A percentile compares a stretch with the other conserved stretches of the same genome.
These are phyloP conservation scores for Nomada hirtipes DNA, from an alignment of 2,888 invertebrate species.

Conservation along the genomic window DNA sequence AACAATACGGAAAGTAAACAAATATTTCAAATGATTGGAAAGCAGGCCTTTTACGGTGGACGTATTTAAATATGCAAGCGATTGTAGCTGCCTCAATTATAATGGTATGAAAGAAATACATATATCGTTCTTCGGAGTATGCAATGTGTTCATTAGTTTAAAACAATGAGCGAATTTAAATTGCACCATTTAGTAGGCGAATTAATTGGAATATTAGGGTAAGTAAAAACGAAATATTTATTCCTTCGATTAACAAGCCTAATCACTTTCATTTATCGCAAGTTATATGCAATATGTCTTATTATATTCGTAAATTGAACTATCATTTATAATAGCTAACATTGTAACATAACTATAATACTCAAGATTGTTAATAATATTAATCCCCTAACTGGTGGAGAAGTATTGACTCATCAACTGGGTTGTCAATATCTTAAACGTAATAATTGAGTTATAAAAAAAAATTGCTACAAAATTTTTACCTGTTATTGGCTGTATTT, in stretches of 20 bases:
- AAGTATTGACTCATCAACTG: too few relatives aligned
- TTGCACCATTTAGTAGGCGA: slow-evolving; percentile 79
- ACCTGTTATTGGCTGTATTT: too few relatives aligned
- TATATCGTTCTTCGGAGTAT: slow-evolving; percentile 1
- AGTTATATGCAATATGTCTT: not conserved
- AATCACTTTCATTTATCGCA: not conserved
- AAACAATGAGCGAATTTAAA: slow-evolving; percentile 82
- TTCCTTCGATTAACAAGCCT: not conserved
- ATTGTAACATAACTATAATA: too few relatives aligned
- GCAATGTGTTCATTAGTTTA: slow-evolving; percentile 10
- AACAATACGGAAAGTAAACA: slow-evolving; percentile 23
- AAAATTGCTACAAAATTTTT: too few relatives aligned
- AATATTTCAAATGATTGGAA: slow-evolving; percentile 15
- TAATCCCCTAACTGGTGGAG: not conserved
- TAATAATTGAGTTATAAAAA: too few relatives aligned
- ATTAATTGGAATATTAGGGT: slow-evolving; percentile 79
- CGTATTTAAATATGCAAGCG: not conserved
- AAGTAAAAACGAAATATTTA: slow-evolving; percentile 40
- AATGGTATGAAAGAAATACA: slow-evolving; percentile 3
- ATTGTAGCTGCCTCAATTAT: not conserved
- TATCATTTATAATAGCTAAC: too few relatives aligned
- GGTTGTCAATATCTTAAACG: too few relatives aligned
- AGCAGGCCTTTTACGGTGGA: not conserved
- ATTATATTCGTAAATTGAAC: not conserved
- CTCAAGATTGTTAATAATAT: not conserved